Evolutionary conservation across 1,140 invertebrate genomes (phyloP).

Genomic region (Battus philenor): DNA sequence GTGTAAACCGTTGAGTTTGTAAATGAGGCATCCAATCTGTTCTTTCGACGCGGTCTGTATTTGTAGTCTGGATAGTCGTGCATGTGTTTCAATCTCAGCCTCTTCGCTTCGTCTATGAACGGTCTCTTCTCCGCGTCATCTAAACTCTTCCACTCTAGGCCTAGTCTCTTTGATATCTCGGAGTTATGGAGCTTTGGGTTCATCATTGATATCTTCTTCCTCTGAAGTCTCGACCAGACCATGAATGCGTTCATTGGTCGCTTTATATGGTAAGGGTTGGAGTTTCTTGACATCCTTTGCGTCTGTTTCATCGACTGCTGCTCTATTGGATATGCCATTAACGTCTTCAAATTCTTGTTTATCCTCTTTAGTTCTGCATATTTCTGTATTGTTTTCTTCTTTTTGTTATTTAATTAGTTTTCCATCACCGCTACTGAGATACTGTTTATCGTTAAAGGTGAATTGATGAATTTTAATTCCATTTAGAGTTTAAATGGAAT

Average conservation of each 20-base stretch:
- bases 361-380: too few relatives aligned
- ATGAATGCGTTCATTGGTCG: constrained; percentile 84
- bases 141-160: constrained; percentile 83
- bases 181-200: constrained; percentile 90
- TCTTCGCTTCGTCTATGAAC: constrained; percentile 90
- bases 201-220: constrained; percentile 86
- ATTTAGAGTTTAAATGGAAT: too few relatives aligned
- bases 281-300: constrained; percentile 45
- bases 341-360: background rate
- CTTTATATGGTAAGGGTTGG: constrained; percentile 77
- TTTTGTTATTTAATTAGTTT: too few relatives aligned
- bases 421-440: too few relatives aligned
- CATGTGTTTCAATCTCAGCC: constrained; percentile 84
- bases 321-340: constrained; percentile 54
- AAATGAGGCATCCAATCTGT: constrained; percentile 70
- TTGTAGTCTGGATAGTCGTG: constrained; percentile 85
- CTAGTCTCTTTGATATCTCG: constrained; percentile 84
- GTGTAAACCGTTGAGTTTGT: constrained; percentile 40
- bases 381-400: too few relatives aligned
- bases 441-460: too few relatives aligned
- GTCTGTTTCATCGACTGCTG: constrained; percentile 26
- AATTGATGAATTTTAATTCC: too few relatives aligned
- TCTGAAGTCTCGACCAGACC: constrained; percentile 82
- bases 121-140: constrained; percentile 82
- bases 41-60: constrained; percentile 82